phyloP scores from a whole-genome alignment of 2,797 vertebrate genomes.

The Thamnophis elegans region DNA sequence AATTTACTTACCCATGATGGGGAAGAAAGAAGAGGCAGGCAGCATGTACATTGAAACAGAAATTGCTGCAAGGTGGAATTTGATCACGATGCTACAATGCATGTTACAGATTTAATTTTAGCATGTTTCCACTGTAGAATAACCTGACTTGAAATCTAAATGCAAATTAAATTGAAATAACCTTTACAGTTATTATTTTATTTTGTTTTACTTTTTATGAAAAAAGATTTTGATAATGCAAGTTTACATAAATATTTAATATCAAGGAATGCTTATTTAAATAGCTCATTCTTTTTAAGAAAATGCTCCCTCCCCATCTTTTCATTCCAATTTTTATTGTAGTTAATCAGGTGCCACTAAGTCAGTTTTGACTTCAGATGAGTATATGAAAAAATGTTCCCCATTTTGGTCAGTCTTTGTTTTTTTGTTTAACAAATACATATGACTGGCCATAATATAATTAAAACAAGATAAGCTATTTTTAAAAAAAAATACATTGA shows the following conservation, averaged over 20 bases:
- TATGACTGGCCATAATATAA: neutral
- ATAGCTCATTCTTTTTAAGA: slow-evolving; percentile 12
- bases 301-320: neutral
- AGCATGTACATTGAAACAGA: slow-evolving; percentile 51
- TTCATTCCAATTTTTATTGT: neutral
- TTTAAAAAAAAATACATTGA: neutral
- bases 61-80: slow-evolving; percentile 66
- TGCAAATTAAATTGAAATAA: slow-evolving; percentile 66
- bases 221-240: neutral
- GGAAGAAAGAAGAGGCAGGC: slow-evolving; percentile 35
- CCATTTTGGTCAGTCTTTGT: neutral
- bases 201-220: neutral
- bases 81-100: slow-evolving; percentile 61
- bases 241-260: slow-evolving; percentile 64
- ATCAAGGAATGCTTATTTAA: slow-evolving; percentile 27
- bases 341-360: neutral
- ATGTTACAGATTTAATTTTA: slow-evolving; percentile 68
- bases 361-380: neutral
- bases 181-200: slow-evolving; percentile 53
- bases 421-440: neutral
- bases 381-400: neutral
- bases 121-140: slow-evolving; percentile 60
- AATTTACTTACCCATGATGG: neutral
- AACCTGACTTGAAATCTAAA: slow-evolving; percentile 61
- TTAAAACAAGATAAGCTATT: neutral